Evolutionary conservation across 2,113 vertebrate genomes (phyloP).

Genomic region (Chaetorhynchus papuensis): DNA sequence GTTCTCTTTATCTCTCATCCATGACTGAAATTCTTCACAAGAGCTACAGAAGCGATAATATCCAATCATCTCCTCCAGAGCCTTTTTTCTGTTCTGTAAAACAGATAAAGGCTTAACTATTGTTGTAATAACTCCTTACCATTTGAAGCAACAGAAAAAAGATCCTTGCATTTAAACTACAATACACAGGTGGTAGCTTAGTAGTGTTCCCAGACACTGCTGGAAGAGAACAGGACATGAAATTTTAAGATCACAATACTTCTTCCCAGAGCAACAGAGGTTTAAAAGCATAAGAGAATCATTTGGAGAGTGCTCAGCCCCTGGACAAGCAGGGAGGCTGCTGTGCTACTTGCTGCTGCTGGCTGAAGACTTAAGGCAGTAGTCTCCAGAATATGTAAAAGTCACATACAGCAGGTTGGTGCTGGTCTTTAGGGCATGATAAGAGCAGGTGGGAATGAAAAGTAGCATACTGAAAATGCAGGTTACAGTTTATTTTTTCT

Average conservation of each 20-base stretch:
- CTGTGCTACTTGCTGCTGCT: neutral
- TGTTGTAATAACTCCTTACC: neutral
- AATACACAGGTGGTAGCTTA: neutral
- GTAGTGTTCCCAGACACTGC: neutral
- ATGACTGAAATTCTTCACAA: slow-evolving; percentile 84
- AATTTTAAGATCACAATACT: neutral
- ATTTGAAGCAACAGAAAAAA: neutral
- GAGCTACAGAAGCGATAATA: slow-evolving; percentile 80
- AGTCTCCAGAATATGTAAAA: neutral
- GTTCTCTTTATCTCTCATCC: slow-evolving; percentile 85
- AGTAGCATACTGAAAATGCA: neutral
- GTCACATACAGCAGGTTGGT: neutral
- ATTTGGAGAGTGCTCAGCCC: neutral
- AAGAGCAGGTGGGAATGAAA: neutral
- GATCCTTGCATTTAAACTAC: neutral
- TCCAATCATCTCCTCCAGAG: slow-evolving; percentile 78
- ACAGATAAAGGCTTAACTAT: neutral
- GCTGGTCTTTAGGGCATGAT: neutral
- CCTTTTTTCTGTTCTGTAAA: slow-evolving; percentile 62
- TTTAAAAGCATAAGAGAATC: neutral
- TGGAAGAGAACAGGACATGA: neutral
- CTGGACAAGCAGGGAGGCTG: neutral
- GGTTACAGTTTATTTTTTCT: neutral
- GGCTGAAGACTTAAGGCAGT: neutral
- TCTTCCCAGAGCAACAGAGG: neutral